A percentile compares a stretch with the other conserved stretches of the same genome.
phyloP scores from a whole-genome alignment of 2,797 vertebrate species.

The Iguana delicatissima region DNA sequence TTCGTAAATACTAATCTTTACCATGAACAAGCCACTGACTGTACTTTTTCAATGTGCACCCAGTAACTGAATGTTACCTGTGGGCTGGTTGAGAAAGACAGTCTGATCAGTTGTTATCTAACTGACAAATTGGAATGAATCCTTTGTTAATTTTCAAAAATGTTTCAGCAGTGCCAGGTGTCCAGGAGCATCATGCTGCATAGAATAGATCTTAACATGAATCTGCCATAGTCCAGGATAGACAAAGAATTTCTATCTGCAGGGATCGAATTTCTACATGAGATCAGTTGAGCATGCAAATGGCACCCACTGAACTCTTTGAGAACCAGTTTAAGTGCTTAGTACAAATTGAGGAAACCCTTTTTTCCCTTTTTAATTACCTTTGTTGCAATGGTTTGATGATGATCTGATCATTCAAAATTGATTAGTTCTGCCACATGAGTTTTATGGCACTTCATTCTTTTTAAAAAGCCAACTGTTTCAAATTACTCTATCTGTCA shows the following conservation, averaged over 20 bases:
- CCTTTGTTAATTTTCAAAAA: neutral
- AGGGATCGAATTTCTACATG: slow-evolving; percentile 2
- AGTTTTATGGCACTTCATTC: slow-evolving; percentile 54
- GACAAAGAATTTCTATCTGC: neutral
- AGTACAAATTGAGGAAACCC: slow-evolving; percentile 17
- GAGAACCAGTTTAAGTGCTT: slow-evolving; percentile 6
- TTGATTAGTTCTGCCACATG: slow-evolving; percentile 61
- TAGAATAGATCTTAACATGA: neutral
- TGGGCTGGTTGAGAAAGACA: neutral
- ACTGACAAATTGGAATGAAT: neutral
- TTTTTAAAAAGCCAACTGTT: slow-evolving; percentile 46
- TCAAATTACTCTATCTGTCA: slow-evolving; percentile 49
- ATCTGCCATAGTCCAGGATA: neutral
- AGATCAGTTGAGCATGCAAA: slow-evolving; percentile 3
- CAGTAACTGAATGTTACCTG: neutral
- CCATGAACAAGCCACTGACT: neutral
- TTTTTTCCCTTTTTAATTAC: slow-evolving; percentile 4
- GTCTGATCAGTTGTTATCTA: neutral
- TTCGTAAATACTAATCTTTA: neutral
- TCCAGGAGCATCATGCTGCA: neutral
- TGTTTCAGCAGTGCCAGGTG: no score
- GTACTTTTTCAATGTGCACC: neutral
- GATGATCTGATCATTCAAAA: slow-evolving; percentile 53
- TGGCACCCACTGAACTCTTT: neutral
- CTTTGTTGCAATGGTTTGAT: slow-evolving; percentile 48